Conservation (phyloP, 2,888 invertebrate species). For the Temnothorax ravouxi region DNA sequence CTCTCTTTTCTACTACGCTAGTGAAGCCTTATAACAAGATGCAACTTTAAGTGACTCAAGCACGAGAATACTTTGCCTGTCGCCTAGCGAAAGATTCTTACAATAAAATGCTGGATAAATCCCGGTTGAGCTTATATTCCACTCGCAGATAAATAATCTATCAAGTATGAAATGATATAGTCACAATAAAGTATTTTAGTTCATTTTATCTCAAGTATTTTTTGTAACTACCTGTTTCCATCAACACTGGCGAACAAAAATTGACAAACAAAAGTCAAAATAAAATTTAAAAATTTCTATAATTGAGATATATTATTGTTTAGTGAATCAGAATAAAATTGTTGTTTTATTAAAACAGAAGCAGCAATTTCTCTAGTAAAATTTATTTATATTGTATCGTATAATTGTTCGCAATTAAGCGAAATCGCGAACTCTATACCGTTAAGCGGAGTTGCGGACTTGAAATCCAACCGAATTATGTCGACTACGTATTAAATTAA, state of each 20-base stretch:
- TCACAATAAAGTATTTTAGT: background rate
- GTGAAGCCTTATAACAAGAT: slow-evolving; percentile 45
- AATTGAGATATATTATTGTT: background rate
- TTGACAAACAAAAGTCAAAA: background rate
- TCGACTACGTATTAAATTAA: background rate
- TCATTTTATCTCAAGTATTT: background rate
- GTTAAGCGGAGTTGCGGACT: background rate
- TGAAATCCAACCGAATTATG: background rate
- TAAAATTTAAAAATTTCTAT: background rate
- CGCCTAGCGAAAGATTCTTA: background rate
- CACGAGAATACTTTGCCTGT: background rate
- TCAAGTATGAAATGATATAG: background rate
- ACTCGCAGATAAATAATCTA: background rate
- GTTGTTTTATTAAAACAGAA: background rate
- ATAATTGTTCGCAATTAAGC: background rate
- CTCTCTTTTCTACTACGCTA: background rate
- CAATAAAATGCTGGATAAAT: background rate
- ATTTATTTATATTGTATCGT: background rate
- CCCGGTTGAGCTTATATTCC: background rate
- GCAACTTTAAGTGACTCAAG: slow-evolving; percentile 26
- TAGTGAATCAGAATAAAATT: background rate
- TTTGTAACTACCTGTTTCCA: background rate
- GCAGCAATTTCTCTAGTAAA: background rate
- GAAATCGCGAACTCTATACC: background rate
- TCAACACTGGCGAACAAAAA: background rate